A percentile compares a stretch with the other conserved stretches of the same genome.
Conservation (phyloP, 2,797 vertebrate species). For the Pangasius macronema region DNA sequence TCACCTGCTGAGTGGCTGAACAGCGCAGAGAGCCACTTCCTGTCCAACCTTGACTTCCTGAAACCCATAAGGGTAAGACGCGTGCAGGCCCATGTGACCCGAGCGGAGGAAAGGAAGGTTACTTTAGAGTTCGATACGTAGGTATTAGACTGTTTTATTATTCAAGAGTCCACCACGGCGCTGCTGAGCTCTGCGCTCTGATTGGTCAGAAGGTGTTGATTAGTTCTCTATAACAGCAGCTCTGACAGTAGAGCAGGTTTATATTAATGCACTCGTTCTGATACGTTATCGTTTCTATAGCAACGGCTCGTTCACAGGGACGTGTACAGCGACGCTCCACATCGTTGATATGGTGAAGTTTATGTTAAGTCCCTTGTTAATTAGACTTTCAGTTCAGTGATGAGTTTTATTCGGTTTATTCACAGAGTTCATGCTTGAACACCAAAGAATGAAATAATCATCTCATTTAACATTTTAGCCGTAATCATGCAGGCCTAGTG, state of each 20-base stretch:
- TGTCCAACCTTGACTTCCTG: conserved; percentile 86
- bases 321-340: neutral
- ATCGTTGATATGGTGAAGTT: neutral
- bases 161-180: neutral
- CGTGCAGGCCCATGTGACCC: neutral
- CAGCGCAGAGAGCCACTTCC: conserved; percentile 79
- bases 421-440: neutral
- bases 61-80: conserved; percentile 87
- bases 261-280: neutral
- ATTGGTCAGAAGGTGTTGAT: neutral
- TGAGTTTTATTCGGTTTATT: neutral
- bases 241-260: neutral
- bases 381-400: neutral
- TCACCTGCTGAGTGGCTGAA: conserved; percentile 81
- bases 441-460: neutral
- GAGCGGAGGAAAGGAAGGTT: neutral
- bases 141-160: neutral
- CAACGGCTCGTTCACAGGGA: neutral
- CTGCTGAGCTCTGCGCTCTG: neutral
- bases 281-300: neutral
- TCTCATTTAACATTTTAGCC: too few relatives aligned
- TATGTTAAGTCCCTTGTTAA: neutral
- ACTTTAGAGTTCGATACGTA: neutral
- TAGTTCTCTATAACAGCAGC: neutral
- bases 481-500: neutral